Conservation (phyloP, 2,888 invertebrate genomes). For the Clusia tigrina region DNA sequence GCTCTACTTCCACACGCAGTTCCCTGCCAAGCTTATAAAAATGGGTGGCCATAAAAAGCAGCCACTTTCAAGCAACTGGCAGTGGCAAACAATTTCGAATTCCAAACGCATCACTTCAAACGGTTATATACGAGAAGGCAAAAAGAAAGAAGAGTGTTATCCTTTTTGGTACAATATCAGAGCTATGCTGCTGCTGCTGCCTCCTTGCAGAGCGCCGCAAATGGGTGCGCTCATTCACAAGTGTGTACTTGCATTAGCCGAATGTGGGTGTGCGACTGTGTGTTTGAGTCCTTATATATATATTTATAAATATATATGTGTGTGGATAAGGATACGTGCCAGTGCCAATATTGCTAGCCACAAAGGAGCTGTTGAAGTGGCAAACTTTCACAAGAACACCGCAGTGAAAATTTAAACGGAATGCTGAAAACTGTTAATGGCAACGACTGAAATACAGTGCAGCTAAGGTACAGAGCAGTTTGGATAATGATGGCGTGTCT, state of each 20-base stretch:
- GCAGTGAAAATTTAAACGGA: slow-evolving; percentile 34
- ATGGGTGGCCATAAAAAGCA: background rate
- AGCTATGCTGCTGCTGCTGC: background rate
- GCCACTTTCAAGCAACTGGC: background rate
- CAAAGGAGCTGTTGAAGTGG: slow-evolving; percentile 64
- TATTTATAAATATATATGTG: background rate
- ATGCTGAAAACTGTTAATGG: slow-evolving; percentile 11
- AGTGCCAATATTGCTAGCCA: slow-evolving; percentile 42
- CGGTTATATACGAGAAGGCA: slow-evolving; percentile 15
- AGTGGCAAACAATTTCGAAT: slow-evolving; percentile 23
- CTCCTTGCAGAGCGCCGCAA: background rate
- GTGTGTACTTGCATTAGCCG: slow-evolving; percentile 23
- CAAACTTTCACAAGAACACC: slow-evolving; percentile 55
- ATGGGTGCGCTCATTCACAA: slow-evolving; percentile 2
- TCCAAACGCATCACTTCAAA: slow-evolving; percentile 22
- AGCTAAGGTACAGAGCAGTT: no score
- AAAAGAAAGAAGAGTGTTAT: background rate
- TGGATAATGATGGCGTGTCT: no score
- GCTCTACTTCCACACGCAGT: background rate
- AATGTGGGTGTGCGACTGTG: slow-evolving; percentile 18
- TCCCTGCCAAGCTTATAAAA: background rate
- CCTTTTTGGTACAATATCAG: background rate
- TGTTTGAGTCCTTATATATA: slow-evolving; percentile 7
- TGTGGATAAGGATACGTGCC: slow-evolving; percentile 44
- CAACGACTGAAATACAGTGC: background rate